These are phyloP conservation scores for Porites divaricata DNA, from an alignment of 92 coral and sea anemone species.

Conservation along the genomic window DNA sequence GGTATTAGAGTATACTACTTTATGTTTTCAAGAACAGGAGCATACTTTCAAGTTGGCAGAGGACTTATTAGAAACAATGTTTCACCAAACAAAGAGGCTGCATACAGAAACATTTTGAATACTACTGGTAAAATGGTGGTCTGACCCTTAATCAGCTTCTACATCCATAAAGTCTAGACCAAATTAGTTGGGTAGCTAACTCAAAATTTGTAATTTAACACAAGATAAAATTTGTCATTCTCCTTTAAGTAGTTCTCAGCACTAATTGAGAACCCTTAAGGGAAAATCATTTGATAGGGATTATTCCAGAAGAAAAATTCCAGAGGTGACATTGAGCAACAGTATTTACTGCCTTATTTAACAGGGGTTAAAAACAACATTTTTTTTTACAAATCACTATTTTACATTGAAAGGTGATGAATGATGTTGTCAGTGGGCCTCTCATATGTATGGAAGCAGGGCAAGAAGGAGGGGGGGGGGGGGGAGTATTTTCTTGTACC, in stretches of 20 bases:
- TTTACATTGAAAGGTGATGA: not conserved
- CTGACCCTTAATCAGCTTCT: slow-evolving; percentile 6
- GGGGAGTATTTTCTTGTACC: not conserved
- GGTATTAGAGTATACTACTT: not conserved
- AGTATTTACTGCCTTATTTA: not conserved
- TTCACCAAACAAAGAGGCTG: not conserved
- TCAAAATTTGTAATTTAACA: slow-evolving; percentile 14
- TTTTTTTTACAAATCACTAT: not conserved
- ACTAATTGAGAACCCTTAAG: slow-evolving; percentile 15
- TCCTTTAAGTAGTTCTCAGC: slow-evolving; percentile 2
- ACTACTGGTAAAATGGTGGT: slow-evolving; percentile 6
- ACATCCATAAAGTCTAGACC: slow-evolving; percentile 15
- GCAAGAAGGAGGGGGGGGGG: not conserved
- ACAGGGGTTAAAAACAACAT: not conserved
- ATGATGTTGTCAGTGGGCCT: not conserved
- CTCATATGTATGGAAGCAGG: not conserved
- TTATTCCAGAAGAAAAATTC: slow-evolving; percentile 6
- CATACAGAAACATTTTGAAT: not conserved
- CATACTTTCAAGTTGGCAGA: not conserved
- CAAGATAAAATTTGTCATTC: slow-evolving; percentile 14
- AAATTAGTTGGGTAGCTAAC: slow-evolving; percentile 20
- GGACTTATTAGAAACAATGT: not conserved
- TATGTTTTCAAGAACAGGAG: not conserved
- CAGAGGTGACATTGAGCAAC: slow-evolving; percentile 9
- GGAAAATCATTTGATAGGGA: slow-evolving; percentile 2